phyloP scores from a whole-genome alignment of 2,888 invertebrate species.

The Mimumesa dahlbomi region DNA sequence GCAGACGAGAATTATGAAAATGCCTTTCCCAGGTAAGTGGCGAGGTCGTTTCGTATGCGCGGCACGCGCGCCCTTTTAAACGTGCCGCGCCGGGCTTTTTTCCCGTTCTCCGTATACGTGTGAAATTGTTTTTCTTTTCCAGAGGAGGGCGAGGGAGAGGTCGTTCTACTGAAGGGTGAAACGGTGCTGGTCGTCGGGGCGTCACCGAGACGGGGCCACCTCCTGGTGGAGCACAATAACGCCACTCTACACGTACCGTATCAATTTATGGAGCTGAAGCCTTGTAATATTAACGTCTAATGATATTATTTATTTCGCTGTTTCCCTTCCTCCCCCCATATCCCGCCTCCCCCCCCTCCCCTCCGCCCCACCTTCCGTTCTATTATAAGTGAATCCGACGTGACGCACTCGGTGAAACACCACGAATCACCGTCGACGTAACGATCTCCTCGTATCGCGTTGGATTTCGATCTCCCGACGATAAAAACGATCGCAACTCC shows the following conservation, averaged over 20 bases:
- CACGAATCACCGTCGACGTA: too few relatives aligned
- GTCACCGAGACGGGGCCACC: conserved; percentile 91
- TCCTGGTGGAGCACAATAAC: conserved; percentile 91
- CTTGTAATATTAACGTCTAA: conserved; percentile 78
- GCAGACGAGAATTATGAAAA: conserved; percentile 94
- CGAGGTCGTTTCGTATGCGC: not conserved
- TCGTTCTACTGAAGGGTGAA: conserved; percentile 90
- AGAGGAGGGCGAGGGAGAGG: conserved; percentile 82
- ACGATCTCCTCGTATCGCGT: too few relatives aligned
- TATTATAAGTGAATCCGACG: too few relatives aligned
- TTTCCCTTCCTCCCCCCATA: too few relatives aligned
- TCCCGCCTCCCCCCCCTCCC: too few relatives aligned
- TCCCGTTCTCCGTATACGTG: too few relatives aligned
- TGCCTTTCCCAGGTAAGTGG: conserved; percentile 88
- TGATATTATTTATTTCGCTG: conserved; percentile 51
- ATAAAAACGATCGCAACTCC: too few relatives aligned
- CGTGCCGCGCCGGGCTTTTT: not conserved
- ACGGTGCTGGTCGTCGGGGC: conserved; percentile 93
- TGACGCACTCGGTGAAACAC: too few relatives aligned
- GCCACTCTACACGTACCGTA: conserved; percentile 90
- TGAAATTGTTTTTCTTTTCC: too few relatives aligned
- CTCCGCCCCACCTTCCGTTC: too few relatives aligned
- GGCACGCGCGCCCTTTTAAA: not conserved
- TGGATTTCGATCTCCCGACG: too few relatives aligned
- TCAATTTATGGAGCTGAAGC: conserved; percentile 89